Evolutionary conservation across 2,888 invertebrate species (phyloP), one percentile per base, ranked within the genome.

Genomic region (Yponomeuta evonymella): DNA sequence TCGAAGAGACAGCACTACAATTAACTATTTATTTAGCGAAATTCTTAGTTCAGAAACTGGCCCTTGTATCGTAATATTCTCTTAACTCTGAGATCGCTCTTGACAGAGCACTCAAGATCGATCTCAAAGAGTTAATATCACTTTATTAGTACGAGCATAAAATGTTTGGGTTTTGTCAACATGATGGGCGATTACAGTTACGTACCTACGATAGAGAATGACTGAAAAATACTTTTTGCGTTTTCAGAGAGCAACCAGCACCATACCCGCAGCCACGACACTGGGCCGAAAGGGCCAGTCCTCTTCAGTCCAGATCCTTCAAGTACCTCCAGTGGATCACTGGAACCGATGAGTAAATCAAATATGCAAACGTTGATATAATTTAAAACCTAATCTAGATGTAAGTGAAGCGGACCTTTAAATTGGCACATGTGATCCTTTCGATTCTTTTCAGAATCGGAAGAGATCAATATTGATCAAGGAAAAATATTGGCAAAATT

Each of bases 251-350:
- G 88, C 90, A 88, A 79, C 79, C 87, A 68, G 74, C 76, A 74
- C 76, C 80, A 51, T 86, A 86, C 77, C 87, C 85, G 73, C 87
- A 87, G 76, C 79, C 87, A 36, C 85, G 89, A 66, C 78, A 82
- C 69, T 81, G 83, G 69, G 89, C 89, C 63, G 77, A 87, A 30
- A 83, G 87, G 69, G 87, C 87, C 69, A 88, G 88, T 71, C 93
- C 93, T 2, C 80, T 93, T 70, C 93, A 93, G 76, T 93, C 93
- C n/a, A 84, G 93, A 76, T 93, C 93, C 51, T 93, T 93, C 81
- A 93, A 93, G 76, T 93, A 93, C 74, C 86, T 93, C 30, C 93
- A 93, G 79, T 92, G 93, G 88, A 90, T 93, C 74, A 93, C 93
- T n/a, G 93, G 93, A 71, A 93, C 93, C 66, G 92, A 92, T 73